These are phyloP conservation scores for Isurus oxyrinchus DNA, from an alignment of 2,113 vertebrate genomes.

Conservation along the genomic window DNA sequence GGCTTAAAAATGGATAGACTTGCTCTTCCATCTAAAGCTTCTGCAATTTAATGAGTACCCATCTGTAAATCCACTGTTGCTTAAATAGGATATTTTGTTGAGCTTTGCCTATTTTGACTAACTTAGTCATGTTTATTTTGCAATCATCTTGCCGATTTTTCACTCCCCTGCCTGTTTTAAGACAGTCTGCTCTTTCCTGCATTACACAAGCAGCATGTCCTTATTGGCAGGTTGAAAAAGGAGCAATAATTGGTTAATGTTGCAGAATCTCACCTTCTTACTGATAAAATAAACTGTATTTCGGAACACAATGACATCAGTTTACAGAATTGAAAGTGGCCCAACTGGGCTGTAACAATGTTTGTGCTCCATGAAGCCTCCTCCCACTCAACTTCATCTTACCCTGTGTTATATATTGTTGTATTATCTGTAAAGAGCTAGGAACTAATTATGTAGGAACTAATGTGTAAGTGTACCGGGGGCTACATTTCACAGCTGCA, in stretches of 20 bases:
- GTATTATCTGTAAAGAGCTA: too few relatives aligned
- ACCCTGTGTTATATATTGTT: too few relatives aligned
- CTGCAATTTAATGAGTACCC: neutral
- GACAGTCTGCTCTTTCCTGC: neutral
- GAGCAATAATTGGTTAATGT: neutral
- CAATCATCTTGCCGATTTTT: neutral
- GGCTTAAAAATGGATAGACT: constrained; percentile 9
- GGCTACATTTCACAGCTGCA: too few relatives aligned
- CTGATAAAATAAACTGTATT: neutral
- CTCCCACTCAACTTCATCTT: neutral
- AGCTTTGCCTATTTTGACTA: neutral
- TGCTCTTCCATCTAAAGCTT: neutral
- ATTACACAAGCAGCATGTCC: neutral
- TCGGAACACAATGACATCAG: neutral
- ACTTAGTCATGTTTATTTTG: neutral
- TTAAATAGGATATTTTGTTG: neutral
- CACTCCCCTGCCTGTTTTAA: neutral
- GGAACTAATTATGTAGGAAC: too few relatives aligned
- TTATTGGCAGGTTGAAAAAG: too few relatives aligned
- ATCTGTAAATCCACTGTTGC: neutral
- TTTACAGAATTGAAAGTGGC: neutral
- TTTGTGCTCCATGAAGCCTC: neutral
- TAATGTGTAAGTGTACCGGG: too few relatives aligned
- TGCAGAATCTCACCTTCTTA: neutral
- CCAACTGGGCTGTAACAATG: neutral